Percentiles rank a stretch among this genome's conserved stretches.
Conservation (phyloP, 2,113 vertebrate genomes). For the Seriola aureovittata region DNA sequence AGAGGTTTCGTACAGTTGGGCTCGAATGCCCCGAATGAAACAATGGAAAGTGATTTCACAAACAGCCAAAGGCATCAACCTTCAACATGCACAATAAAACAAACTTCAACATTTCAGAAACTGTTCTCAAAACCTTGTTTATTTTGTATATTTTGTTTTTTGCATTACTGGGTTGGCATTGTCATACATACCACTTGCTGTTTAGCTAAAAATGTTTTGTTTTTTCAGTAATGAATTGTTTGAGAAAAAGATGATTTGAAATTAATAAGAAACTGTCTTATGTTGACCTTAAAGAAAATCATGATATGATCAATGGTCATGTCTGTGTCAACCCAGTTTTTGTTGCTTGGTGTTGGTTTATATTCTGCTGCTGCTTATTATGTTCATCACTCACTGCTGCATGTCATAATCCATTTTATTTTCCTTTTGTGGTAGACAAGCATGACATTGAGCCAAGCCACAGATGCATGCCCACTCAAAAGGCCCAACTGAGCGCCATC, state of each 20-base stretch:
- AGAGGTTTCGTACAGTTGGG: background rate
- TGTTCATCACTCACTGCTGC: conserved; percentile 75
- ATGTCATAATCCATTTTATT: conserved; percentile 86
- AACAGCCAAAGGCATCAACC: background rate
- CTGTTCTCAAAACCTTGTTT: conserved; percentile 57
- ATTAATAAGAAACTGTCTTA: background rate
- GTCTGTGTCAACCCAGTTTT: conserved; percentile 67
- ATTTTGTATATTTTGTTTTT: conserved; percentile 58
- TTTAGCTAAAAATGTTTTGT: conserved; percentile 19
- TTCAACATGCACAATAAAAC: background rate
- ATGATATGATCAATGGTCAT: conserved; percentile 4
- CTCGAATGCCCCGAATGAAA: background rate
- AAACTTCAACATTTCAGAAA: conserved; percentile 81
- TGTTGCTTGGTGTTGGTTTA: conserved; percentile 52
- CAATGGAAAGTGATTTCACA: background rate
- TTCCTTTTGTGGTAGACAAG: conserved; percentile 88
- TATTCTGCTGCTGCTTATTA: conserved; percentile 74
- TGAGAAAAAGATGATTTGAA: conserved; percentile 12
- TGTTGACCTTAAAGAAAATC: conserved; percentile 9
- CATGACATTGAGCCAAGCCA: conserved; percentile 85
- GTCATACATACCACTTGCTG: conserved; percentile 42
- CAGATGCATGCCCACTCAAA: conserved; percentile 86
- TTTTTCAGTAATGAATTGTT: conserved; percentile 14
- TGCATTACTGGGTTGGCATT: conserved; percentile 66
- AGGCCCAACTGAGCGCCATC: conserved; percentile 81